phyloP scores from a whole-genome alignment of 2,888 invertebrate genomes.

The Spicauda simplicius region DNA sequence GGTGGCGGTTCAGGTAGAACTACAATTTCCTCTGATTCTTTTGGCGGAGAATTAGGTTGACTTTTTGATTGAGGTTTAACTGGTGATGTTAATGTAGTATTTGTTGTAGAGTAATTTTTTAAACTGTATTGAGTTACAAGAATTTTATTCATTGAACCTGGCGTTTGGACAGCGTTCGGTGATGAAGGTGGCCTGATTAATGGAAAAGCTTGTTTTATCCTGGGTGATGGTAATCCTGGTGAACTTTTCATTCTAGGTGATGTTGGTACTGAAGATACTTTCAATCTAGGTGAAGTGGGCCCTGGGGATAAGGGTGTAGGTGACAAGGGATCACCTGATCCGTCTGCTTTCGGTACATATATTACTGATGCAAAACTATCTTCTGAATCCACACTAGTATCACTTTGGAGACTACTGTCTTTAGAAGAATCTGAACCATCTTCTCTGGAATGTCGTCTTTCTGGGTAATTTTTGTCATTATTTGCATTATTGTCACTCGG shows the following conservation, averaged over 20 bases:
- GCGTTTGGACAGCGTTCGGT: slow-evolving; percentile 82
- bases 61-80: slow-evolving; percentile 76
- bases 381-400: slow-evolving; percentile 96
- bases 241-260: slow-evolving; percentile 90
- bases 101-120: slow-evolving; percentile 75
- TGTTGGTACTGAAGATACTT: slow-evolving; percentile 90
- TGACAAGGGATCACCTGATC: slow-evolving; percentile 83
- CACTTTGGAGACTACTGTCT: slow-evolving; percentile 95
- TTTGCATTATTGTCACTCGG: slow-evolving; percentile 75
- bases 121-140: slow-evolving; percentile 85
- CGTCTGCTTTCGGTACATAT: slow-evolving; percentile 93
- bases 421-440: slow-evolving; percentile 95
- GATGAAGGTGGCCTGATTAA: slow-evolving; percentile 86
- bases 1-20: slow-evolving; percentile 59
- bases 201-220: slow-evolving; percentile 87
- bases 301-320: slow-evolving; percentile 86
- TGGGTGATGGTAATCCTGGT: slow-evolving; percentile 87
- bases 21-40: slow-evolving; percentile 73
- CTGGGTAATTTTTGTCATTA: slow-evolving; percentile 78
- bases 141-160: slow-evolving; percentile 82
- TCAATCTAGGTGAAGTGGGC: slow-evolving; percentile 86
- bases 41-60: slow-evolving; percentile 79
- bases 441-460: slow-evolving; percentile 92
- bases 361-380: slow-evolving; percentile 97
- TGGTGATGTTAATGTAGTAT: slow-evolving; percentile 54